Base-by-base conservation (phyloP, 1,140 invertebrate species). In the Pseudachorutes palmiensis region DNA sequence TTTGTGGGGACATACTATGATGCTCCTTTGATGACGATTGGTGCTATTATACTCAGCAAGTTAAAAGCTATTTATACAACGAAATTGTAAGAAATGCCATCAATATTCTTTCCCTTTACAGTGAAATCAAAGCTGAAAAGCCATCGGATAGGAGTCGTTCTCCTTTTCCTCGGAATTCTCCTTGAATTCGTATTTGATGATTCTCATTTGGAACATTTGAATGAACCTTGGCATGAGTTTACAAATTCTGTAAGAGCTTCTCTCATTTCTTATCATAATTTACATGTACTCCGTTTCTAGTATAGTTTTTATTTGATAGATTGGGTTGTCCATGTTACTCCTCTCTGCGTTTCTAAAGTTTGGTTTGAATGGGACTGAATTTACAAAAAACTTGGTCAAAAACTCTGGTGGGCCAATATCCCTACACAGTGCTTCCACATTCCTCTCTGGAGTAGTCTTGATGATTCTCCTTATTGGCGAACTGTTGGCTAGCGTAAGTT, bases 1-100 rank as follows among this genome's bases (percentile, higher is more conserved):
- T 55, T 55, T 55, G 51, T 55, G 3, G 51, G 51, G 24, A 55
- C 51, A 5, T 55, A 55, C 51, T 55, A 55, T 55, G 51, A 55
- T 24, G 51, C 24, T 19, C 9, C 51, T 5, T 16, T 55, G 24
- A 24, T 22, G 12, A 24, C 12, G 24, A 14, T 55, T 24, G 24
- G 9, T 22, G 24, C 9, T 55, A 22, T 55, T 26, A 14, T 14
- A 14, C 5, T 55, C 9, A 5, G 51, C 24, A 55, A 55, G 51
- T 55, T 55, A 55, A 26, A 5, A 16, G 24, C 51, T 55, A 14
- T 24, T 14, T 12, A 16, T 19, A 24, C 51, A 5, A 24, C 5
- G 24, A 55, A 5, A 14, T 24, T 5, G 51, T 55, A 24, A 14
- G 12, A 24, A 19, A 19, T 14, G 51, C 51, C 5, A 14, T 55